Evolutionary conservation across 2,113 vertebrate genomes (phyloP).

Genomic region (Phylloscopus trochiloides): DNA sequence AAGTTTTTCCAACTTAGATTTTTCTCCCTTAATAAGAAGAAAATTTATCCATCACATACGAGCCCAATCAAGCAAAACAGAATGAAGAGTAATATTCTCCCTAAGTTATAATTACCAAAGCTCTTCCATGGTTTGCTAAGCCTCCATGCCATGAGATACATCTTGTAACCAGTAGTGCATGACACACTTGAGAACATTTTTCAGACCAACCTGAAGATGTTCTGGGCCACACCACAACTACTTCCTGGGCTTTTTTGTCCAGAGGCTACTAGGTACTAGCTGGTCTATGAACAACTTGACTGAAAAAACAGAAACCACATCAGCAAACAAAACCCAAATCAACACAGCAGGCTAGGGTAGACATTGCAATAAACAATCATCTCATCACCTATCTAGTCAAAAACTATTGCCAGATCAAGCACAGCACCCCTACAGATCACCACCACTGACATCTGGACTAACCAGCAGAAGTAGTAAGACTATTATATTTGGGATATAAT

Average conservation of each 20-base stretch:
- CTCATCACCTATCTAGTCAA: neutral
- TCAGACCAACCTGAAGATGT: neutral
- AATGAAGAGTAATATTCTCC: neutral
- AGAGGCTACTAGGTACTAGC: neutral
- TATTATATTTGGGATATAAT: neutral
- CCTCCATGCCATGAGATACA: neutral
- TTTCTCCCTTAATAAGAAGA: neutral
- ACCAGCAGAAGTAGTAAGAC: neutral
- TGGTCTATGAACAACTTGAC: neutral
- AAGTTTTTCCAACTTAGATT: neutral
- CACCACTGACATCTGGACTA: neutral
- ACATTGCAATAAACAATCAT: accelerated
- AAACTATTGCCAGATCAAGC: neutral
- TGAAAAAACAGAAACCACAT: neutral
- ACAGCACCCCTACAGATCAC: neutral
- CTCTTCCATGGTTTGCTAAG: neutral
- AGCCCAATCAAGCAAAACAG: neutral
- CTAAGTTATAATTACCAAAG: neutral
- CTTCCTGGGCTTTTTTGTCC: neutral
- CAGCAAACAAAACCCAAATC: neutral
- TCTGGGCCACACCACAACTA: neutral
- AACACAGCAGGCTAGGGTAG: neutral
- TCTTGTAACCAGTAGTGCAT: neutral
- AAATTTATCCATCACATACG: neutral
- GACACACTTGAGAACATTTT: neutral